phyloP scores from a whole-genome alignment of 2,113 vertebrate genomes.

The Colinus virginianus region DNA sequence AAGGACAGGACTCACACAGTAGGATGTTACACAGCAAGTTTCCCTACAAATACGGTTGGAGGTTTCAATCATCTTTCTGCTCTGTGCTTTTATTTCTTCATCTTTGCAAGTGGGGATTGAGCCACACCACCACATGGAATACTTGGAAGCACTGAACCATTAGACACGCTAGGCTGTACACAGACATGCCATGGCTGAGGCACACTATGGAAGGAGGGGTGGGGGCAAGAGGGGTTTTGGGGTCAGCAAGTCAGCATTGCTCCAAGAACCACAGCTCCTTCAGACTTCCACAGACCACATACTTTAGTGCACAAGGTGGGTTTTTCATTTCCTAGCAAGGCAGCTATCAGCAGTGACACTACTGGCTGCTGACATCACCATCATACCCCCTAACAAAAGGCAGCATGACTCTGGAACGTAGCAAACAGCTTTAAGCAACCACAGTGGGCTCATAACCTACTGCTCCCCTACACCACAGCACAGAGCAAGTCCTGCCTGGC shows the following conservation, averaged over 20 bases:
- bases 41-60: not conserved
- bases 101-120: not conserved
- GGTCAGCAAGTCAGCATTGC: not conserved
- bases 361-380: not conserved
- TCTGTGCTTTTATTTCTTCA: not conserved
- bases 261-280: not conserved
- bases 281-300: not conserved
- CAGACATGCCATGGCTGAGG: not conserved
- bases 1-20: too few species aligned
- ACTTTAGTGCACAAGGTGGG: not conserved
- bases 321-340: not conserved
- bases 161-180: too few species aligned
- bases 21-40: not conserved
- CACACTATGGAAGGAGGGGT: too few species aligned
- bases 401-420: not conserved
- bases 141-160: not conserved
- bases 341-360: not conserved
- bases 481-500: not conserved
- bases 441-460: fast-evolving
- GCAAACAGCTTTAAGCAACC: not conserved
- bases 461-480: too few species aligned
- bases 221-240: not conserved
- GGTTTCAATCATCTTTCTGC: not conserved
- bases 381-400: not conserved
- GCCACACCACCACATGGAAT: not conserved